phyloP scores from a whole-genome alignment of 1,140 invertebrate species.

The Nephila pilipes region DNA sequence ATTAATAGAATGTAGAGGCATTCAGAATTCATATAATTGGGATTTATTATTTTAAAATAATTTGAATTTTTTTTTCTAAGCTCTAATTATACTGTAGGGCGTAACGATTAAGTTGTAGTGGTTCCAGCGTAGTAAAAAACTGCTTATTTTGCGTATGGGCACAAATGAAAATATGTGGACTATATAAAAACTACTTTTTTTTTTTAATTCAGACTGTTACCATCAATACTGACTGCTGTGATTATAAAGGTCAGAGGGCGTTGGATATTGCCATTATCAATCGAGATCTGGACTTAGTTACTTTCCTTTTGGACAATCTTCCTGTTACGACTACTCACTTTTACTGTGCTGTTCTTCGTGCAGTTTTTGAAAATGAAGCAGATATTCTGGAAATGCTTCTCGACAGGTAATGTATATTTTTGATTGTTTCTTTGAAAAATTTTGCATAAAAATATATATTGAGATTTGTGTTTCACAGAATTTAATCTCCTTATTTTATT shows the following conservation, averaged over 20 bases:
- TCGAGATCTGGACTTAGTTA: slow-evolving; percentile 70
- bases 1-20: no score
- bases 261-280: slow-evolving; percentile 76
- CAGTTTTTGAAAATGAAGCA: slow-evolving; percentile 74
- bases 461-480: neutral
- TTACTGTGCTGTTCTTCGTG: slow-evolving; percentile 72
- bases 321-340: slow-evolving; percentile 55
- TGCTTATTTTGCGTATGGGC: no score
- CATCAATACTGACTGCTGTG: slow-evolving; percentile 74
- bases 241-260: slow-evolving; percentile 74
- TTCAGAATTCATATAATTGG: no score
- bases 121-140: no score
- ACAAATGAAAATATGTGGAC: no score
- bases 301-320: slow-evolving; percentile 55
- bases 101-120: no score
- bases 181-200: no score
- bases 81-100: no score
- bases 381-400: slow-evolving; percentile 71
- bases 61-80: no score
- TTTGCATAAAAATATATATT: neutral
- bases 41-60: no score
- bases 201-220: slow-evolving; percentile 9
- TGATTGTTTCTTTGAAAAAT: neutral
- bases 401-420: slow-evolving; percentile 59
- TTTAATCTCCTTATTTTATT: neutral